Evolutionary conservation across 2,888 invertebrate genomes (phyloP).

Genomic region (Oligia fasciuncula): DNA sequence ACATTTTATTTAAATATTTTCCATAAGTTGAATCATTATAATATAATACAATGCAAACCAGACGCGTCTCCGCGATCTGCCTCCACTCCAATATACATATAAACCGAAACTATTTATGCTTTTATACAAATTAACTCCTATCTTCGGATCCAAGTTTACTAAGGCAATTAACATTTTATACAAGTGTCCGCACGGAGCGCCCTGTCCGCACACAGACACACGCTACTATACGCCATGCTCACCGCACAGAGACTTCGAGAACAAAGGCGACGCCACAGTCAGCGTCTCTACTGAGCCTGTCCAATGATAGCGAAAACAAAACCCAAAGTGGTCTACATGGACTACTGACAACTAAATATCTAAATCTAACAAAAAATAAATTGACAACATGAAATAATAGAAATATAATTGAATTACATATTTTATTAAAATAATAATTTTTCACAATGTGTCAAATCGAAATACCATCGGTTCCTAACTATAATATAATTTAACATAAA

Average conservation of each 20-base stretch:
- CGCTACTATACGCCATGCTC: neutral
- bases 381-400: conserved; percentile 47
- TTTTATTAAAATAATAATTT: conserved; percentile 55
- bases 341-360: conserved; percentile 30
- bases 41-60: conserved; percentile 82
- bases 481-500: conserved; percentile 55
- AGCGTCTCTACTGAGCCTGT: neutral
- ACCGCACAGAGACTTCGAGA: neutral
- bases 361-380: conserved; percentile 50
- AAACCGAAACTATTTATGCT: conserved; percentile 60
- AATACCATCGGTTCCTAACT: conserved; percentile 54
- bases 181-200: conserved; percentile 63
- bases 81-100: conserved; percentile 76
- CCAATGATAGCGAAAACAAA: conserved; percentile 10
- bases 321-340: neutral
- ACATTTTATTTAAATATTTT: conserved; percentile 88
- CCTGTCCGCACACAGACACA: neutral
- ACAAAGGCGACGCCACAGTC: neutral
- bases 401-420: conserved; percentile 51
- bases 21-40: conserved; percentile 80
- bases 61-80: conserved; percentile 38
- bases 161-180: conserved; percentile 78
- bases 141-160: conserved; percentile 61
- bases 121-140: conserved; percentile 68
- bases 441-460: conserved; percentile 50